Evolutionary conservation across 2,113 vertebrate genomes (phyloP).

Genomic region (Caretta caretta): DNA sequence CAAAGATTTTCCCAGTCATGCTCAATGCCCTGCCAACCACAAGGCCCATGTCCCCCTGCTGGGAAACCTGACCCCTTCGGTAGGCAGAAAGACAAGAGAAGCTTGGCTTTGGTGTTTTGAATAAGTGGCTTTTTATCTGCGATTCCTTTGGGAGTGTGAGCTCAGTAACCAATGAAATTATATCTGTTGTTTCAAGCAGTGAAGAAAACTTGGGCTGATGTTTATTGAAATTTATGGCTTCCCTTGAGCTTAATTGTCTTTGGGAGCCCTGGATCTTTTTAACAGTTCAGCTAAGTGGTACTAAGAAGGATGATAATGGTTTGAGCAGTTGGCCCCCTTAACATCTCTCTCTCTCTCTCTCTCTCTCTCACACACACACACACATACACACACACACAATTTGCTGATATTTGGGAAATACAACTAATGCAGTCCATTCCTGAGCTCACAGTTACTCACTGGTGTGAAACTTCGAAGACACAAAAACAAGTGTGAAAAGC

Average conservation of each 20-base stretch:
- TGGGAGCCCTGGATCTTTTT: slow-evolving; percentile 76
- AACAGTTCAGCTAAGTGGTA: slow-evolving; percentile 76
- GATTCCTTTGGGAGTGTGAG: slow-evolving; percentile 79
- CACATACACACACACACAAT: slow-evolving; percentile 5
- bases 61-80: slow-evolving; percentile 65
- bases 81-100: slow-evolving; percentile 64
- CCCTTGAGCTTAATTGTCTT: slow-evolving; percentile 80
- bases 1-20: slow-evolving; percentile 10
- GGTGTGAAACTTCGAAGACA: slow-evolving; percentile 60
- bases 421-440: slow-evolving; percentile 50
- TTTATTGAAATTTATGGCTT: slow-evolving; percentile 82
- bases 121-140: slow-evolving; percentile 82
- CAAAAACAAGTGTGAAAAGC: slow-evolving; percentile 73
- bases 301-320: slow-evolving; percentile 63
- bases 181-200: slow-evolving; percentile 81
- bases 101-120: slow-evolving; percentile 69
- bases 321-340: slow-evolving; percentile 62
- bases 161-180: slow-evolving; percentile 78
- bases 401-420: slow-evolving; percentile 74
- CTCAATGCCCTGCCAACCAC: slow-evolving; percentile 34
- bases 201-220: slow-evolving; percentile 75
- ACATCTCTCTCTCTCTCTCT: slow-evolving; percentile 70
- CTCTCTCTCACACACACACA: slow-evolving; percentile 15
- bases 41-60: slow-evolving; percentile 33
- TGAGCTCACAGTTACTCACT: slow-evolving; percentile 59